These are phyloP conservation scores for Coregonus suidteri DNA, from an alignment of 2,797 vertebrate genomes.

Conservation along the genomic window DNA sequence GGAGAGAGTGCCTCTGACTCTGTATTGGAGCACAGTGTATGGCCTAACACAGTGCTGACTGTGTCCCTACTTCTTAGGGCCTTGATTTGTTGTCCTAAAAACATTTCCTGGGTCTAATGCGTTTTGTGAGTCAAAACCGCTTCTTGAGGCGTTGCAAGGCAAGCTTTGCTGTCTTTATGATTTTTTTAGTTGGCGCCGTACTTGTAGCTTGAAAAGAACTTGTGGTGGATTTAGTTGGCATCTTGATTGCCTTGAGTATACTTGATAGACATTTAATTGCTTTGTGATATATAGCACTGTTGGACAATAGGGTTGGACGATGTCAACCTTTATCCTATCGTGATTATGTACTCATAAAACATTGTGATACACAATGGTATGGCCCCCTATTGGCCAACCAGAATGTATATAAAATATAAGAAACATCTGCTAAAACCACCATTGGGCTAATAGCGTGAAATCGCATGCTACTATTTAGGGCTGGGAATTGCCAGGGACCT, in stretches of 20 bases:
- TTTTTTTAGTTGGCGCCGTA: not conserved
- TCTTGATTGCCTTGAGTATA: not conserved
- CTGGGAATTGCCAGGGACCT: no score
- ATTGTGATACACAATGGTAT: no score
- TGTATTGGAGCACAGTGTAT: constrained; percentile 28
- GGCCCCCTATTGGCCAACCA: no score
- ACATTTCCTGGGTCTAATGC: constrained; percentile 1
- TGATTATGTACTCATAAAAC: no score
- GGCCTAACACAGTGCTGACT: constrained; percentile 18
- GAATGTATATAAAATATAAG: no score
- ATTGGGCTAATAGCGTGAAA: no score
- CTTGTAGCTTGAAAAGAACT: not conserved
- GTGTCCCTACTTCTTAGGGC: constrained; percentile 3
- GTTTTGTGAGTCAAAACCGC: not conserved
- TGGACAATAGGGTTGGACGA: not conserved
- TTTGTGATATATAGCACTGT: not conserved
- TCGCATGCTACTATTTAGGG: no score
- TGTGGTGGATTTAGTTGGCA: not conserved
- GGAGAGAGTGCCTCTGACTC: constrained; percentile 45
- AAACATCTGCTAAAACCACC: no score
- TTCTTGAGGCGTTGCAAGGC: not conserved
- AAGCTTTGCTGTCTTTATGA: not conserved
- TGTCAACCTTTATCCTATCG: no score
- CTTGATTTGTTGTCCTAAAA: not conserved
- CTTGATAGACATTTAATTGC: not conserved